phyloP scores from a whole-genome alignment of 2,113 vertebrate genomes.

The Serilophus lunatus region DNA sequence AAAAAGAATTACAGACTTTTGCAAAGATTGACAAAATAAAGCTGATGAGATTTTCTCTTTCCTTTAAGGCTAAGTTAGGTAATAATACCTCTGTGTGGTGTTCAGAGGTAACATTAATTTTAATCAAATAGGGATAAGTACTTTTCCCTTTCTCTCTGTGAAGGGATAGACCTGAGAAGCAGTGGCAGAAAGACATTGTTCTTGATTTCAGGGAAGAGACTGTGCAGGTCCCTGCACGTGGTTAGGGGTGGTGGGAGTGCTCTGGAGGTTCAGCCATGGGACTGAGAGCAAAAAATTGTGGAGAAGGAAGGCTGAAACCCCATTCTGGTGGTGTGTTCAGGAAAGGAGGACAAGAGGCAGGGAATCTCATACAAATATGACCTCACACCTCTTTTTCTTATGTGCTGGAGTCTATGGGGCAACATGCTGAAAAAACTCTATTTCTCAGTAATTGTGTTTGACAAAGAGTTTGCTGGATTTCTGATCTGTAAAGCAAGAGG shows the following conservation, averaged over 20 bases:
- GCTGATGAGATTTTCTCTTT: constrained; percentile 46
- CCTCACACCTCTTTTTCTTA: accelerated
- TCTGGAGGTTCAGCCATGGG: not conserved
- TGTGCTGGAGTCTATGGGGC: not conserved
- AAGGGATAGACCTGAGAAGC: not conserved
- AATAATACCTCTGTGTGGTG: constrained; percentile 12
- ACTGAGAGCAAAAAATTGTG: not conserved
- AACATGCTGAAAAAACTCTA: accelerated
- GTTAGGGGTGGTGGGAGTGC: accelerated
- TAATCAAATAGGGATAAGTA: constrained; percentile 41
- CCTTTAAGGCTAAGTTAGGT: constrained; percentile 8
- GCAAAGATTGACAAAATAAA: constrained; percentile 57
- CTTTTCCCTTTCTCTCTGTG: not conserved
- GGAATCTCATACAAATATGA: accelerated
- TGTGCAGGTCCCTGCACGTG: accelerated
- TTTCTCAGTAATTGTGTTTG: not conserved
- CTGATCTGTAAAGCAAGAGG: not conserved
- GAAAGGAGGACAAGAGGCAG: not conserved
- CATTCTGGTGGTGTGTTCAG: not conserved
- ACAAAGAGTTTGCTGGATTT: not conserved
- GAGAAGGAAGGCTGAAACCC: not conserved
- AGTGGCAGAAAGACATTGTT: not conserved
- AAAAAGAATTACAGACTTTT: constrained; percentile 48
- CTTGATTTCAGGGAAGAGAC: not conserved
- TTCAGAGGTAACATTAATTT: constrained; percentile 41